Conservation (phyloP, 1,140 invertebrate genomes). For the Melanaphis sacchari region DNA sequence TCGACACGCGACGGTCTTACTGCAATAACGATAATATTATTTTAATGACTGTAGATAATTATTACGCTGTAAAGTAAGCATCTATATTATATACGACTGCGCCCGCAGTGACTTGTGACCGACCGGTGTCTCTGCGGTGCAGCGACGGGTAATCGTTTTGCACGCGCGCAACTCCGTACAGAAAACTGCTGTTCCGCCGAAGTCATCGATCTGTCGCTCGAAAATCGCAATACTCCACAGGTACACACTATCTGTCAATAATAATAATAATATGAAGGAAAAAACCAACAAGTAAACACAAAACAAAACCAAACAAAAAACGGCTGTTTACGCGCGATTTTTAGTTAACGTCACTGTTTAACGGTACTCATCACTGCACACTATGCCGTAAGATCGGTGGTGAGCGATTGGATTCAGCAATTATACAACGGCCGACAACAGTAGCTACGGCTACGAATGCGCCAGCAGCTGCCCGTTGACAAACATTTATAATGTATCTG, state of each 20-base stretch:
- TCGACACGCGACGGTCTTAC: background rate
- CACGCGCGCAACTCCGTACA: background rate
- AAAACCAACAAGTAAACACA: background rate
- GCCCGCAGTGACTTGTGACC: background rate
- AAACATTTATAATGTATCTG: background rate
- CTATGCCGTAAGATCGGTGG: background rate
- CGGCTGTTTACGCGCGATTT: background rate
- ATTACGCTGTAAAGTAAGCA: background rate
- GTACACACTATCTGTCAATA: background rate
- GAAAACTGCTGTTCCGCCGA: background rate
- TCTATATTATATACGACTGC: background rate
- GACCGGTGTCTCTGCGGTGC: background rate
- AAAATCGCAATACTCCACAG: background rate
- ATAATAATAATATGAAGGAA: background rate
- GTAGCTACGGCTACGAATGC: background rate
- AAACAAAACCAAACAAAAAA: background rate
- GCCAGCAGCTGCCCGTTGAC: background rate
- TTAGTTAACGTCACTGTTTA: slow-evolving; percentile 32
- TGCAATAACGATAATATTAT: background rate
- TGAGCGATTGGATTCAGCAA: slow-evolving; percentile 19
- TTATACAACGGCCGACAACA: background rate
- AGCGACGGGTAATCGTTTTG: background rate
- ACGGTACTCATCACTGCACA: background rate
- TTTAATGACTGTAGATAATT: slow-evolving; percentile 10
- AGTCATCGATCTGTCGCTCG: background rate